Base-by-base conservation (phyloP, 2,797 vertebrate genomes). In the Podargus strigoides region DNA sequence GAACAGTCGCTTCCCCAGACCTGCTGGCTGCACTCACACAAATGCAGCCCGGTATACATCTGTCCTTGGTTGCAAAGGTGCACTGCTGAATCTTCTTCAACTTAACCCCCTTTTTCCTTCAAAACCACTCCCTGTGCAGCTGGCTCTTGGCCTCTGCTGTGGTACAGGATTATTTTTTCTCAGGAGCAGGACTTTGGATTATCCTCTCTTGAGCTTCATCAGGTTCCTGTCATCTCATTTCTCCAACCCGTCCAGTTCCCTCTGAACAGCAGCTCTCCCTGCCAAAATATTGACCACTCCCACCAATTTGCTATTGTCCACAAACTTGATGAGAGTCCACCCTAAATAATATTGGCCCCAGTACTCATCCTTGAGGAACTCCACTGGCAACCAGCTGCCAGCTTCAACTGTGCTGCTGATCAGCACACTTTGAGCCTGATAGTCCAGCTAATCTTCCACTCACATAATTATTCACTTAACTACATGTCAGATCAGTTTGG, bases 11-110 rank as follows among this genome's bases (percentile, higher is more conserved):
- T 50, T 50, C 18, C 20, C 24, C 32, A 64, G 41, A 52, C 10
- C 20, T 49, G 56, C 42, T 81, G 64, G 27, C n/a, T 80, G 24
- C 36, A 59, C 20, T 70, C 34, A 30, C 21, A n/a, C 23, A 49
- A 49, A 14, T 7, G 10, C 28, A 75, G 28, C 7, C 30, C 13
- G 1, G 4, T 47, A 3, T 5, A 9, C 2, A 2, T 30, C n/a
- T 28, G 32, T 34, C 44, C 19, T 7, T 34, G 49, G 3, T 26
- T 67, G 39, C 32, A 85, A 67, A 19, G 37, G 8, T 39, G 8
- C 28, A n/a, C 13, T 69, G 16, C 9, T 44, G 46, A 6, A 21
- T 74, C 24, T 19, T 24, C 23, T 12, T 56, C 50, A 77, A 5
- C 21, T 68, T 20, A 50, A 64, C 8, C 5, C 4, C 10, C 7